phyloP scores from a whole-genome alignment of 2,113 vertebrate species.

The Ophiodon elongatus region DNA sequence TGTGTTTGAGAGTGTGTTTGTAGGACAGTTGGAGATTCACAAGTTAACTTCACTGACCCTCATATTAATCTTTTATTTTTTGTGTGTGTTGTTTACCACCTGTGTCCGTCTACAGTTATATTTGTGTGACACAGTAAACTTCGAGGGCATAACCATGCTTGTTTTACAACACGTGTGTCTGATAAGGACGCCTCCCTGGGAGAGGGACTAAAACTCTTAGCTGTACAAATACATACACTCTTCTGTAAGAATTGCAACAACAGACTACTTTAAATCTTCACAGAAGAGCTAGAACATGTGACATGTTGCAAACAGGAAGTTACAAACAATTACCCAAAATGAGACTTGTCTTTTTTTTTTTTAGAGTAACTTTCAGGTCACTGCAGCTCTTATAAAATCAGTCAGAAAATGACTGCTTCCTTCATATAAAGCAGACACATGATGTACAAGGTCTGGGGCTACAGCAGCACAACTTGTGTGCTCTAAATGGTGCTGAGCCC shows the following conservation, averaged over 20 bases:
- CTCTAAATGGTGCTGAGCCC: not conserved
- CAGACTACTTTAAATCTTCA: not conserved
- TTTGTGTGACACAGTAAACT: conserved; percentile 1
- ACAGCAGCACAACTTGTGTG: not conserved
- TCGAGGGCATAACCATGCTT: not conserved
- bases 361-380: conserved; percentile 24
- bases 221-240: not conserved
- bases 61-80: not conserved
- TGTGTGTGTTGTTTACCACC: not conserved
- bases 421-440: not conserved
- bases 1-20: not conserved
- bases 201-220: not conserved
- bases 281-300: not conserved
- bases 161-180: not conserved
- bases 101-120: too few species aligned
- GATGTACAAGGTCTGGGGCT: not conserved
- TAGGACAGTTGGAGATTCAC: not conserved
- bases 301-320: conserved; percentile 22
- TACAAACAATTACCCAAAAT: conserved; percentile 6
- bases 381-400: not conserved
- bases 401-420: conserved; percentile 20
- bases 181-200: not conserved
- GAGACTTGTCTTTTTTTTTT: not conserved
- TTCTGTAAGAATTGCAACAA: not conserved
- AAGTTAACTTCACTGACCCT: not conserved